These are phyloP conservation scores for Danio albolineatus DNA, from an alignment of 2,797 vertebrate genomes.

Conservation along the genomic window DNA sequence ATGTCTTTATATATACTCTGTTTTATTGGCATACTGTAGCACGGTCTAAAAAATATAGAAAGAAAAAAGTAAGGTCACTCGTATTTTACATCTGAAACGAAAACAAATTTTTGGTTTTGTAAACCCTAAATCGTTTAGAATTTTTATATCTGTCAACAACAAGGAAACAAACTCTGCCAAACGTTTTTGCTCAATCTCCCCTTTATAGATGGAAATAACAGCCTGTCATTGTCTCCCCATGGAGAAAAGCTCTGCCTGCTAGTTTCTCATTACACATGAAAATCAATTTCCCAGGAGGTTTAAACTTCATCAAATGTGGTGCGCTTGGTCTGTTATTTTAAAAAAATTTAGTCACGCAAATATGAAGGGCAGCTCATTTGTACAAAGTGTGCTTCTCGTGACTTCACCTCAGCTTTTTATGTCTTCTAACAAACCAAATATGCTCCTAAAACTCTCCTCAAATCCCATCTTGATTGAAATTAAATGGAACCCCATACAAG, in stretches of 20 bases:
- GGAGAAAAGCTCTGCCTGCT: constrained; percentile 35
- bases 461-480: constrained; percentile 31
- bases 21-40: background rate
- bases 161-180: constrained; percentile 11
- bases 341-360: constrained; percentile 1
- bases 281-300: constrained; percentile 9
- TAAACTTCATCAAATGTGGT: constrained; percentile 11
- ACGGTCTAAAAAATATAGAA: background rate
- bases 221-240: constrained; percentile 16
- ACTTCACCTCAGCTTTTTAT: background rate
- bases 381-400: background rate
- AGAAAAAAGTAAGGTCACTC: background rate
- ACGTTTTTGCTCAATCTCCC: background rate
- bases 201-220: background rate
- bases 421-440: background rate
- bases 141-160: background rate
- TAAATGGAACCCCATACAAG: background rate
- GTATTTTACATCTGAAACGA: background rate
- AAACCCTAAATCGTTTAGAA: background rate
- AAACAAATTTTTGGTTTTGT: background rate
- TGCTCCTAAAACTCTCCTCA: background rate
- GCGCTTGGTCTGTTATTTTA: background rate
- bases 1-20: background rate
- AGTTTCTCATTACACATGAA: constrained; percentile 17
- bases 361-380: constrained; percentile 23